Base-by-base conservation (phyloP, 1,140 invertebrate genomes). In the Megalonaias nervosa region DNA sequence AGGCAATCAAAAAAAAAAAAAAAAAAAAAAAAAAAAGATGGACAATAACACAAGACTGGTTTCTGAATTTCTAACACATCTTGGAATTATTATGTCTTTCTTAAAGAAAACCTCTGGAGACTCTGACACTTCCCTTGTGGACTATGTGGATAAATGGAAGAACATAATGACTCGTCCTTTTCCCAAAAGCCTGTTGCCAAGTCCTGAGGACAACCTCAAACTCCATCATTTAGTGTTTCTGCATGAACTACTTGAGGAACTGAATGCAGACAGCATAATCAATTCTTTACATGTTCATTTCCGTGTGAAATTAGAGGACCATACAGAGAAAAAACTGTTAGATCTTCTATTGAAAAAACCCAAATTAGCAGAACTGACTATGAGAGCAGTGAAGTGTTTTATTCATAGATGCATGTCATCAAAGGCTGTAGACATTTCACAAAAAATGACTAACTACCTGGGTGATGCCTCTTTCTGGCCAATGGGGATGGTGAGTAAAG, bases 161-260 rank as follows among this genome's bases (percentile, higher is more conserved):
- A n/a, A 16, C 12, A 56, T 67, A 38, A 17, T 77, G 11, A 56
- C 9, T 23, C 38, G 23, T 4, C 17, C 21, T 9, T 77, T 77
- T 71, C 75, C 68, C 16, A 71, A 55, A 38, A 23, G 57, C 19
- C 60, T 71, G n/a, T 60, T 77, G 48, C 75, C 75, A 66, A 77
- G 59, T 15, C 75, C 64, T n/a, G 65, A 67, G 38, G 59, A 64
- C 48, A 55, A 16, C 48, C 23, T 74, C 21, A 67, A 71, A 31
- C 75, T 67, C 3, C 67, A 64, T 26, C 69, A 77, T 62, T n/a
- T 77, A 15, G 56, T 67, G 9, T 60, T 0, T 23, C 56, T 77
- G n/a, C 57, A 48, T 67, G 69, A 77, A 67, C 31, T 67, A 11
- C n/a, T 74, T n/a, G 72, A 74, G 62, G 72, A 74, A 60, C 23